Evolutionary conservation across 2,888 invertebrate genomes (phyloP).

Genomic region (Eledona agricola): DNA sequence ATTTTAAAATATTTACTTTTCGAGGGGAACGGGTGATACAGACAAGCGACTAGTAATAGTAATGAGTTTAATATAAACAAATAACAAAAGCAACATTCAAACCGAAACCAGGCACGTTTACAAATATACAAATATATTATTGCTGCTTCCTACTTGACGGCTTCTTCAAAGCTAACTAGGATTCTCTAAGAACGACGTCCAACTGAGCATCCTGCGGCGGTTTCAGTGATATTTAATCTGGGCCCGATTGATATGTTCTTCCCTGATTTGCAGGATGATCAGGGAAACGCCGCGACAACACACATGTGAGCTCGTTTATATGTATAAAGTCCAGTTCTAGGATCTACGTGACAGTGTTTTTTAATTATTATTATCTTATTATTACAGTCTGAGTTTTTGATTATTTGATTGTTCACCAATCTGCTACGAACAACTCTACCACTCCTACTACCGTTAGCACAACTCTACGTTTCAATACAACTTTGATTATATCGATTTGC

Average conservation of each 20-base stretch:
- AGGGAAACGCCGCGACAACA: conserved; percentile 36
- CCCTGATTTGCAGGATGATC: conserved; percentile 25
- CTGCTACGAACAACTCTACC: conserved; percentile 22
- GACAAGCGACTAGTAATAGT: conserved; percentile 41
- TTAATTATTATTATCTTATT: conserved; percentile 58
- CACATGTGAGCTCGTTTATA: conserved; percentile 46
- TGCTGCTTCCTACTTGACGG: conserved; percentile 53
- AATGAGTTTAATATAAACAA: conserved; percentile 52
- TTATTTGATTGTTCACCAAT: conserved; percentile 49
- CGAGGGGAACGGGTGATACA: conserved; percentile 1
- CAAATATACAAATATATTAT: conserved; percentile 58
- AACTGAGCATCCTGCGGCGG: conserved; percentile 27
- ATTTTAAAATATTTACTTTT: too few relatives aligned
- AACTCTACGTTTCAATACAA: conserved; percentile 16
- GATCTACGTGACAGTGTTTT: conserved; percentile 48
- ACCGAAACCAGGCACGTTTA: conserved; percentile 52
- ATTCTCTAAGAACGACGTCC: conserved; percentile 38
- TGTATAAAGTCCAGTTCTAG: conserved; percentile 45
- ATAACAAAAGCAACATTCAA: conserved; percentile 55
- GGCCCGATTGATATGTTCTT: conserved; percentile 49
- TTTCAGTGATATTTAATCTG: conserved; percentile 30
- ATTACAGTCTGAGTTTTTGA: conserved; percentile 59
- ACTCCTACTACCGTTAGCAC: conserved; percentile 19
- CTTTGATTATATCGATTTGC: conserved; percentile 11
- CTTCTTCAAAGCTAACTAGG: conserved; percentile 41